phyloP scores from a whole-genome alignment of 1,140 invertebrate species.

The Anadara kagoshimensis region DNA sequence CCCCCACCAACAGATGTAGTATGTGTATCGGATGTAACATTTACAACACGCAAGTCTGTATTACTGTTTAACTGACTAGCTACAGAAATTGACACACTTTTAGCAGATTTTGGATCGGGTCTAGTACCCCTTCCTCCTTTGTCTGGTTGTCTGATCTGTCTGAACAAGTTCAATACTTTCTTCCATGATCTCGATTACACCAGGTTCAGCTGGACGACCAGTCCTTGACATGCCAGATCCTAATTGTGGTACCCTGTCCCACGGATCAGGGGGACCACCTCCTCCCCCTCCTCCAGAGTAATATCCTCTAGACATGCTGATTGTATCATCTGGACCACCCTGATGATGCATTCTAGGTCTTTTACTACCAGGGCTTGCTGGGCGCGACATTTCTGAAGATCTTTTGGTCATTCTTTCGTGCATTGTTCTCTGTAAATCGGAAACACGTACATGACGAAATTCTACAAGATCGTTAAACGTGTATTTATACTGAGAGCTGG shows the following conservation, averaged over 20 bases:
- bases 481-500: constrained; percentile 6
- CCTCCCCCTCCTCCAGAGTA: background rate
- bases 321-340: background rate
- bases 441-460: constrained; percentile 19
- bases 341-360: constrained; percentile 1
- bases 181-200: constrained; percentile 36
- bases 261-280: constrained; percentile 5
- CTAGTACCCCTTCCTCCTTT: constrained; percentile 13
- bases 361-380: constrained; percentile 12
- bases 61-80: constrained; percentile 21
- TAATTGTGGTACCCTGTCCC: background rate
- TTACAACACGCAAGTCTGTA: constrained; percentile 26
- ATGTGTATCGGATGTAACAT: constrained; percentile 8
- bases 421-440: constrained; percentile 9
- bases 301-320: background rate
- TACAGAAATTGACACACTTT: constrained; percentile 28
- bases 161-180: constrained; percentile 36
- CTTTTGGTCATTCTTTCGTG: constrained; percentile 9
- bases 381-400: constrained; percentile 1
- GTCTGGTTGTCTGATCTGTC: constrained; percentile 24
- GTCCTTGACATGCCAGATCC: background rate
- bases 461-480: constrained; percentile 8
- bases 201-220: constrained; percentile 15
- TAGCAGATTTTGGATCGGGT: constrained; percentile 7
- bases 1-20: too few relatives aligned